Conservation (phyloP, 2,888 invertebrate species). For the Drosophila nr. fundita region DNA sequence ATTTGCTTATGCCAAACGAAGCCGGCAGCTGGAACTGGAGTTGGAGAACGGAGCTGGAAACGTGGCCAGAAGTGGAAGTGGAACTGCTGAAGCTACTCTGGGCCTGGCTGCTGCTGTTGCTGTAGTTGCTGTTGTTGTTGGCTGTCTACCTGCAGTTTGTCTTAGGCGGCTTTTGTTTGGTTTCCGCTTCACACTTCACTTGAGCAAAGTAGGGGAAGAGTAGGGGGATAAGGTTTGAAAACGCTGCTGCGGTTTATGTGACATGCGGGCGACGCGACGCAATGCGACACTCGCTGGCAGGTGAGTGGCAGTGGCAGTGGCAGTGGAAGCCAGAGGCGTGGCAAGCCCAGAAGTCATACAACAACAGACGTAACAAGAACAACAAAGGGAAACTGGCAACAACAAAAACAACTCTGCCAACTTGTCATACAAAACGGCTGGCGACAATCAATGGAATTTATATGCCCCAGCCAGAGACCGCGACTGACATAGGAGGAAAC, state of each 20-base stretch:
- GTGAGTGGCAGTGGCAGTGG: conserved; percentile 66
- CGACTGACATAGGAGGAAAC: conserved; percentile 11
- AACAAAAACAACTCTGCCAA: conserved; percentile 54
- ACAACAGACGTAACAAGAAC: conserved; percentile 55
- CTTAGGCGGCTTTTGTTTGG: conserved; percentile 77
- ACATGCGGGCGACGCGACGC: conserved; percentile 71
- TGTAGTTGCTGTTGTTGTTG: conserved; percentile 5
- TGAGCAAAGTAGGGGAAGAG: conserved; percentile 32
- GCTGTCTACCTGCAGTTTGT: conserved; percentile 69
- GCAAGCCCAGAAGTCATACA: conserved; percentile 76
- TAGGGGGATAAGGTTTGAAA: conserved; percentile 1
- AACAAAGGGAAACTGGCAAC: conserved; percentile 22
- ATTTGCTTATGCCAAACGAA: conserved; percentile 65
- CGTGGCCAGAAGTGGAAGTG: conserved; percentile 19
- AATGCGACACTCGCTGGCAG: conserved; percentile 64
- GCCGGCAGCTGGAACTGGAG: conserved; percentile 16
- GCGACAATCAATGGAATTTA: conserved; percentile 81
- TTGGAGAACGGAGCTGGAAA: conserved; percentile 10
- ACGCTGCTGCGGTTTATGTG: conserved; percentile 74
- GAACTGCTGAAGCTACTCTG: conserved; percentile 22
- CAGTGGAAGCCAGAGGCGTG: conserved; percentile 45
- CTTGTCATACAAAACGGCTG: conserved; percentile 77
- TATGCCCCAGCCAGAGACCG: conserved; percentile 31
- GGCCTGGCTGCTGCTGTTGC: conserved; percentile 13
- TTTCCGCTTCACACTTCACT: conserved; percentile 81